Evolutionary conservation across 2,113 vertebrate genomes (phyloP).

Genomic region (Nibea albiflora): DNA sequence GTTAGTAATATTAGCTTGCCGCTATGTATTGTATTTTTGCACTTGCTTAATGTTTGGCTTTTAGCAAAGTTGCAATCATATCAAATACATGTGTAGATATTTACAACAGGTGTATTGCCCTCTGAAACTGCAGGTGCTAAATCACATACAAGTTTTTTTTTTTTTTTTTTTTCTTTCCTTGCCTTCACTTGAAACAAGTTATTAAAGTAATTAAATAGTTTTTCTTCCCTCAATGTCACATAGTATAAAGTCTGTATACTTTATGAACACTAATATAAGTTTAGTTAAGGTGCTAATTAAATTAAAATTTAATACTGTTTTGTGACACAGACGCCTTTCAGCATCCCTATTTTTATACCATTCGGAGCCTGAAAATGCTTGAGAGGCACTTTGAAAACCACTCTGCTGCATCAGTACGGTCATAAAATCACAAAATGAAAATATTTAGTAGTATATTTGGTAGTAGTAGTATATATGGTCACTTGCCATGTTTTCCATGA

Average conservation of each 20-base stretch:
- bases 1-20: too few relatives aligned
- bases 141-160: too few relatives aligned
- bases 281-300: background rate
- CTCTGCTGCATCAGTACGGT: background rate
- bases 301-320: background rate
- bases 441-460: background rate
- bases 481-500: too few relatives aligned
- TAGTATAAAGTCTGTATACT: background rate
- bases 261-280: background rate
- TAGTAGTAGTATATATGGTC: too few relatives aligned
- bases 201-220: background rate
- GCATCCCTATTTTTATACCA: background rate
- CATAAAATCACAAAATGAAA: constrained; percentile 3
- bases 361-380: background rate
- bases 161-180: background rate
- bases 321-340: background rate
- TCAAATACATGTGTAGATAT: too few relatives aligned
- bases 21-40: too few relatives aligned
- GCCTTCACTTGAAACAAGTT: background rate
- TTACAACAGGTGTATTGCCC: too few relatives aligned
- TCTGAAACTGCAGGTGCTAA: too few relatives aligned
- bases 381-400: background rate
- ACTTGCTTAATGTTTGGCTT: too few relatives aligned
- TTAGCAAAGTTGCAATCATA: too few relatives aligned
- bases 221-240: background rate